Base-by-base conservation (phyloP, 2,113 vertebrate genomes). In the Anolis carolinensis region DNA sequence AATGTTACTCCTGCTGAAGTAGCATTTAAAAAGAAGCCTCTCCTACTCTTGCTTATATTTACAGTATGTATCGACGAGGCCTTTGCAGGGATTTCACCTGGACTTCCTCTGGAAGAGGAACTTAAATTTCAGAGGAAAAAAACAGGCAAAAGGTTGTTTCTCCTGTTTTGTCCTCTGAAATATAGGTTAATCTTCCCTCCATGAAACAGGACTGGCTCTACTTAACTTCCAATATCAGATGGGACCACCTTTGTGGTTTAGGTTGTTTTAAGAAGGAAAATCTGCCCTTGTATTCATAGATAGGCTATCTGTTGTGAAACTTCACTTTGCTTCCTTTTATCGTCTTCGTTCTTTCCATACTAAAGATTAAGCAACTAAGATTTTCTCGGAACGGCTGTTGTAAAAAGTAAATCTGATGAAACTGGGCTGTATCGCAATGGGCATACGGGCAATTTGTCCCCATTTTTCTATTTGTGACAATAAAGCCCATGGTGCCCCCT, bases 321-420 rank as follows among this genome's bases (percentile, higher is more conserved):
- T 25, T 27, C 13, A 34, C 81, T 67, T 44, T 67, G 36, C 67
- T 67, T 83, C 78, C 1, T 75, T 81, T 34, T 23, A 48, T 48
- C 11, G 14, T 32, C 23, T 30, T 11, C 34, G 27, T 44, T 75
- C 59, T 16, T 20, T 34, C 21, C 81, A 67, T 2, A 8, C 70
- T 72, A 16, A 73, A 55, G 21, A 50, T 14, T 14, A 5, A 86
- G 27, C 48, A 39, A 68, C 88, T 63, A 82, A 52, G 23, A 73
- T 36, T 84, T 1, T 25, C 44, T 86, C 62, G 79, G 32, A 48
- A 59, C 4, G 0, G 0, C 39, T 84, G 36, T 68, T 63, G 84
- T 5, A 81, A 67, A 48, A 77, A n/a, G 52, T 9, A 82, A 73
- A n/a, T n/a, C 8, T 0, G 7, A 18, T 0, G 0, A 1, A 36